These are phyloP conservation scores for Luidia sarsii DNA, from an alignment of 53 echinoderm and acorn worm species.

Conservation along the genomic window DNA sequence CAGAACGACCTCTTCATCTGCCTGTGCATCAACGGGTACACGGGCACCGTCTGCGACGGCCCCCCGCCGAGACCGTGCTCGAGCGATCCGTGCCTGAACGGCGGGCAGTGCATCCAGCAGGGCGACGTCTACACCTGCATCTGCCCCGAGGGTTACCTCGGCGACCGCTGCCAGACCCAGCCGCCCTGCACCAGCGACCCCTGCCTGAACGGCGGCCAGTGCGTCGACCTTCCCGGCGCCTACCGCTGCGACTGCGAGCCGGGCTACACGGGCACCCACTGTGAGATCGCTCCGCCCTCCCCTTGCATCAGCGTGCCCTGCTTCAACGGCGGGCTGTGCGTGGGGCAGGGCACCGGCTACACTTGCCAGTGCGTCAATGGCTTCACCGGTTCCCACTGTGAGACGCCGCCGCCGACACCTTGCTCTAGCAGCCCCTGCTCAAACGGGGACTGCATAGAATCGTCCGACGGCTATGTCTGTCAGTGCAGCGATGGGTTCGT, in stretches of 20 bases:
- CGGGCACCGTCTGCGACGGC: constrained; percentile 53
- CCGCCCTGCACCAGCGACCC: constrained; percentile 79
- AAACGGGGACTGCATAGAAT: constrained; percentile 51
- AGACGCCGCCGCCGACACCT: constrained; percentile 26
- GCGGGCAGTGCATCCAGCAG: constrained; percentile 45
- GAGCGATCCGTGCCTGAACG: constrained; percentile 62
- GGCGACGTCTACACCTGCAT: constrained; percentile 24
- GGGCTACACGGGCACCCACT: constrained; percentile 64
- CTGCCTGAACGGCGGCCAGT: constrained; percentile 60
- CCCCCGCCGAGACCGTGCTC: constrained; percentile 47
- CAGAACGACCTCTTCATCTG: constrained; percentile 40
- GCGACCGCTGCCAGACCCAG: constrained; percentile 34
- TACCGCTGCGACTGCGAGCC: constrained; percentile 34
- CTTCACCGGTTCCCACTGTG: constrained; percentile 67
- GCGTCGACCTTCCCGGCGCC: background rate
- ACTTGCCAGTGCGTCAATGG: constrained; percentile 36
- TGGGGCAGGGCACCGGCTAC: background rate
- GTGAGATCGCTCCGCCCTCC: constrained; percentile 41
- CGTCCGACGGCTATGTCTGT: constrained; percentile 51
- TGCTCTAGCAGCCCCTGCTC: constrained; percentile 63
- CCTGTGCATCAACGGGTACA: constrained; percentile 34
- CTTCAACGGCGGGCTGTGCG: constrained; percentile 30
- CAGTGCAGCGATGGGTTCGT: constrained; percentile 49
- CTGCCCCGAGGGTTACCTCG: constrained; percentile 17
- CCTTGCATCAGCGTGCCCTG: constrained; percentile 69